Evolutionary conservation across 2,113 vertebrate species (phyloP), one percentile per base, ranked within the genome.

Genomic region (Brachypteracias leptosomus): DNA sequence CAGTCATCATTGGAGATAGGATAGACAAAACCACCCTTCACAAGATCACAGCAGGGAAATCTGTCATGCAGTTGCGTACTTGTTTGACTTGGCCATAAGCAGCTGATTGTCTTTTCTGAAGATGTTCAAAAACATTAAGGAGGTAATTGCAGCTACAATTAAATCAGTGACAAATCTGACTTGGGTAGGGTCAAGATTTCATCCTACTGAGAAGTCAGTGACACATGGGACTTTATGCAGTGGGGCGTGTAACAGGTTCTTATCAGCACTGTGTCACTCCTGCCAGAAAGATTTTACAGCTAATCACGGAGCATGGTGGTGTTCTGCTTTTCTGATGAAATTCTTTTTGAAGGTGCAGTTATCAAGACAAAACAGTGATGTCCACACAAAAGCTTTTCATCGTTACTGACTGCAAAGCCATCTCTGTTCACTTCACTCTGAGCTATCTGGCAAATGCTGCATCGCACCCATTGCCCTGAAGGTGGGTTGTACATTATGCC

Each of bases 1-100:
- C 57, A 13, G 5, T 22, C 2, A 0, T 19, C 0, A 2, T 7
- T 71, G 57, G 68, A 59, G 93, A 18, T 5, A 10, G 8, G 5
- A 20, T 2, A 16, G 47, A 42, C 22, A 24, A 75, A 93, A 35
- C 13, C 24, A 52, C 14, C 35, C 10, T 14, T 62, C 15, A 11
- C 0, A 1, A 35, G 46, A 38, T 63, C 42, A 4, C 0, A 2
- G 33, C 55, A 42, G 52, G 35, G 52, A 63, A 80, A 35, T 40
- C 42, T 15, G 57, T 47, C 38, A 8, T 21, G 10, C 54, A 75
- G 57, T 13, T 55, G 3, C 70, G 62, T 33, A 40, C 13, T 70
- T 74, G 72, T 91, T 89, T 67, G 61, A n/a, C 26, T 58, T 78
- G 71, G 71, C 88, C 55, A 83, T 82, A 57, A 93, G 31, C 51